phyloP scores from a whole-genome alignment of 2,888 invertebrate species.

The Orthonevra nobilis region DNA sequence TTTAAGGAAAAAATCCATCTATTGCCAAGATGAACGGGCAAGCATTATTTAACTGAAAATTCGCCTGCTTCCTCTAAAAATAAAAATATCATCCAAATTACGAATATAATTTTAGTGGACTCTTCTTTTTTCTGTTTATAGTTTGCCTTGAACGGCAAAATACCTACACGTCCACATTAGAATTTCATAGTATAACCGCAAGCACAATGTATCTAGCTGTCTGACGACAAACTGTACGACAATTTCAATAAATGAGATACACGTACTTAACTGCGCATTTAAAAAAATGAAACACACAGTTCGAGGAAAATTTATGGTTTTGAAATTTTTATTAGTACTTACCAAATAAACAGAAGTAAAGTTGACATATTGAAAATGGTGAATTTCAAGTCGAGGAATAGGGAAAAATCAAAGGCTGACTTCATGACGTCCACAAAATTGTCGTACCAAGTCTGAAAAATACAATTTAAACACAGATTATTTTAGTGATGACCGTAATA shows the following conservation, averaged over 20 bases:
- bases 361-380: constrained; percentile 91
- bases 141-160: constrained; percentile 18
- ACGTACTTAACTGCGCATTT: no score
- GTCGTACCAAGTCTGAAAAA: constrained; percentile 86
- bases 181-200: constrained; percentile 4
- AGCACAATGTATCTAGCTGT: background rate
- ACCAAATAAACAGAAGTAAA: constrained; percentile 94
- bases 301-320: background rate
- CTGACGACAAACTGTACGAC: constrained; percentile 9
- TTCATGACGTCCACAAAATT: constrained; percentile 85
- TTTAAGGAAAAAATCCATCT: background rate
- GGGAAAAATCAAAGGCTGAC: constrained; percentile 89
- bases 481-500: constrained; percentile 5
- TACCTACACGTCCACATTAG: constrained; percentile 23
- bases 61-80: constrained; percentile 24
- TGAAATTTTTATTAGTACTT: constrained; percentile 82
- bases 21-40: constrained; percentile 4
- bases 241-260: constrained; percentile 54
- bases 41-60: constrained; percentile 20
- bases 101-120: background rate
- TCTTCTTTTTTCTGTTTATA: constrained; percentile 5
- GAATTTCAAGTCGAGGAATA: constrained; percentile 89
- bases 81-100: constrained; percentile 21
- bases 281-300: no score
- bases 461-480: no score